phyloP scores from a whole-genome alignment of 2,113 vertebrate genomes.

The Agapornis roseicollis region DNA sequence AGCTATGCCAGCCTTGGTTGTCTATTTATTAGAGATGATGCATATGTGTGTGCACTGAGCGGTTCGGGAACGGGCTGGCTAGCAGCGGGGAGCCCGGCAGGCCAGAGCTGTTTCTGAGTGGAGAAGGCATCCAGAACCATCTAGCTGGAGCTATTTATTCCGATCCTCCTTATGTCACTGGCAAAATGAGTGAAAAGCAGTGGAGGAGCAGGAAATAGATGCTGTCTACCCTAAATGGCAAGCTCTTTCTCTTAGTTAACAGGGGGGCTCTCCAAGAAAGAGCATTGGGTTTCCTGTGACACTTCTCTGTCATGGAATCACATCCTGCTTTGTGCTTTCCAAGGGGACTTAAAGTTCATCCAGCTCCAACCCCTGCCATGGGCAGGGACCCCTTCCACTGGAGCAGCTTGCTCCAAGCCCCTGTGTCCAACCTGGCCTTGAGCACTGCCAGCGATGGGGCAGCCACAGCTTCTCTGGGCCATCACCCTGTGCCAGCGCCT shows the following conservation, averaged over 20 bases:
- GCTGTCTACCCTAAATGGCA: not conserved
- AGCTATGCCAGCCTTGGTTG: not conserved
- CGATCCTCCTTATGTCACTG: not conserved
- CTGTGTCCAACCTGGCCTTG: not conserved
- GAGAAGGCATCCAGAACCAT: constrained; percentile 18
- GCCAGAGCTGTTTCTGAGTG: constrained; percentile 6
- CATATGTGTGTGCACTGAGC: not conserved
- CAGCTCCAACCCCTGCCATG: rapidly evolving
- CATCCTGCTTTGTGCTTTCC: not conserved
- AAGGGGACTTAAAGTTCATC: not conserved
- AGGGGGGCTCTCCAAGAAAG: not conserved
- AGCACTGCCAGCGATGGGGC: no score
- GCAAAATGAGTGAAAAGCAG: constrained; percentile 15
- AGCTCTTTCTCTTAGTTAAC: not conserved
- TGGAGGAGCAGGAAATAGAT: constrained; percentile 12
- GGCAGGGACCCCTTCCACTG: not conserved
- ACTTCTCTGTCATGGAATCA: not conserved
- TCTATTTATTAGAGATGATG: not conserved
- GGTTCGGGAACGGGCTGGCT: not conserved
- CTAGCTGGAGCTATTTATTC: constrained; percentile 32
- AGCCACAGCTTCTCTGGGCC: not conserved
- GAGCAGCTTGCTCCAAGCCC: not conserved
- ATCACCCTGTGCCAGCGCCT: not conserved
- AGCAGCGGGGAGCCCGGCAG: not conserved
- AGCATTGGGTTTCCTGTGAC: not conserved